Conservation (phyloP, 1,140 invertebrate genomes). For the Aphelenchoides fujianensis region DNA sequence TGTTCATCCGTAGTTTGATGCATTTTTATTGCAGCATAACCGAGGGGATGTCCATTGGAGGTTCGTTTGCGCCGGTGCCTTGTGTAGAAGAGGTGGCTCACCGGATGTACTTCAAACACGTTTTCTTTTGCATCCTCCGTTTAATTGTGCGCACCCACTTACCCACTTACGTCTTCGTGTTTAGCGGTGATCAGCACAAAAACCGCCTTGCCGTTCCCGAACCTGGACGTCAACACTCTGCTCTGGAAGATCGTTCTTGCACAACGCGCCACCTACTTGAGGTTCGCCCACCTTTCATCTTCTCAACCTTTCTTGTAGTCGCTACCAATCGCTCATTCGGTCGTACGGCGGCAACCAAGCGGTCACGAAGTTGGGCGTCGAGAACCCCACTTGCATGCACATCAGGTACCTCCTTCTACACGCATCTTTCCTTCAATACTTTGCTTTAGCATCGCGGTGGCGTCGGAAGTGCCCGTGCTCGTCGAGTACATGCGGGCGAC, state of each 20-base stretch:
- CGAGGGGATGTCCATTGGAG: background rate
- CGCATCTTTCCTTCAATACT: background rate
- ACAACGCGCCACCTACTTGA: constrained; percentile 6
- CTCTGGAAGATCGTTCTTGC: background rate
- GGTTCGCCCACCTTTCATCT: too few relatives aligned
- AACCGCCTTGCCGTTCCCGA: background rate
- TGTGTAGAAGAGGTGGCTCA: background rate
- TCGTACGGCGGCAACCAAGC: constrained; percentile 9
- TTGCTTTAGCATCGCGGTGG: background rate
- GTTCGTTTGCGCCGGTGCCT: background rate
- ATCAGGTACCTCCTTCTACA: background rate
- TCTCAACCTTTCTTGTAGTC: too few relatives aligned
- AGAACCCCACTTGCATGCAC: constrained; percentile 3
- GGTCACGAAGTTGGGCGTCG: background rate
- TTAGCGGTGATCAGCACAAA: too few relatives aligned
- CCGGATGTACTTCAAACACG: background rate
- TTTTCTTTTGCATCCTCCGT: background rate
- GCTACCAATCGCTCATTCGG: background rate
- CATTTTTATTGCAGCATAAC: background rate
- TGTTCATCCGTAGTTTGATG: too few relatives aligned
- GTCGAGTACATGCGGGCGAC: background rate
- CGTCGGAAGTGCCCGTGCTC: background rate
- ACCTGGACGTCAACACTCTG: background rate
- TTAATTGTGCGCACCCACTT: background rate
- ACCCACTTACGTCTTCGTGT: too few relatives aligned